These are phyloP conservation scores for Arenaria interpres DNA, from an alignment of 2,113 vertebrate genomes.

Conservation along the genomic window DNA sequence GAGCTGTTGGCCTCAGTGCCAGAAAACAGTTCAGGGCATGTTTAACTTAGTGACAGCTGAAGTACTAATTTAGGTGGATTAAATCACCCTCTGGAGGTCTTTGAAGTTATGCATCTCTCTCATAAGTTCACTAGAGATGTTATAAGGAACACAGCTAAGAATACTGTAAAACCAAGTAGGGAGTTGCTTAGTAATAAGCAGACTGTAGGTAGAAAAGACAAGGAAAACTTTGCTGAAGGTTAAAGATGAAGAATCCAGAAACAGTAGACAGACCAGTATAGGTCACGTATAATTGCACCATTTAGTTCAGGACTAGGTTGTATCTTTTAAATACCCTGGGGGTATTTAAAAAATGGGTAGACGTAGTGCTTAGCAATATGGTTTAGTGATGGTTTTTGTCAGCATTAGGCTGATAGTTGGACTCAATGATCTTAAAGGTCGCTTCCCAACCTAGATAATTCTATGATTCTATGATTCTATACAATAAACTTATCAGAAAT, in stretches of 20 bases:
- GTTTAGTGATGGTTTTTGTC: no score
- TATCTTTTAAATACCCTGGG: no score
- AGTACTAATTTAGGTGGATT: neutral
- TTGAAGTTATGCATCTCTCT: neutral
- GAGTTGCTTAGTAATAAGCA: neutral
- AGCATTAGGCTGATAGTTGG: no score
- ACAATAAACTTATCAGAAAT: neutral
- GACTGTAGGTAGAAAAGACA: neutral
- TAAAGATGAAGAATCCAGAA: neutral
- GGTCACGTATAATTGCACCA: neutral
- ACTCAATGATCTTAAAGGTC: no score
- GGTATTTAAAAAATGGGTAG: no score
- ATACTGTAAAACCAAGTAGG: neutral
- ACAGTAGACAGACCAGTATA: neutral
- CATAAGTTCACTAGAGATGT: neutral
- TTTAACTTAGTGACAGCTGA: neutral
- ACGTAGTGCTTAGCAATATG: no score
- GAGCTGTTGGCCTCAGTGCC: neutral
- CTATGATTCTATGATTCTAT: no score
- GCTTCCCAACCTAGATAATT: no score
- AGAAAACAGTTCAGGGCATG: neutral
- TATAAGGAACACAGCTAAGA: neutral
- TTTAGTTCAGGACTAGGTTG: neutral
- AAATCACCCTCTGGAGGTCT: neutral
- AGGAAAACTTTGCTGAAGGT: neutral